Evolutionary conservation across 2,797 vertebrate species (phyloP), one percentile per base, ranked within the genome.

Genomic region (Poeciliopsis gracilis): DNA sequence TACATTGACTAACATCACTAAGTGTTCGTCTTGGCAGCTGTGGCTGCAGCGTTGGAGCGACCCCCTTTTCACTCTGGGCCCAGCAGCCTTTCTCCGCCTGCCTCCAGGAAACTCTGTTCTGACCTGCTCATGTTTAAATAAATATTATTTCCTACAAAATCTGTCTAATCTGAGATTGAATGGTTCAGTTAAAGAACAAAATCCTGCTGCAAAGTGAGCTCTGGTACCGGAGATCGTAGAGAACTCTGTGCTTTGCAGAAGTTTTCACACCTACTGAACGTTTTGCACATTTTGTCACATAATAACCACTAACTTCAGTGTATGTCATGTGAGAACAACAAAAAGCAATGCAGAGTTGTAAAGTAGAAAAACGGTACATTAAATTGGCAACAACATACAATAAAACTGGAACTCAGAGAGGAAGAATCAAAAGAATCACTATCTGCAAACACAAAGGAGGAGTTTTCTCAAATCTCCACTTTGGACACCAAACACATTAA

Each of bases 51-150:
- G 30, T 5, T 20, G 33, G 33, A 63, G 7, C 8, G 18, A 20
- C 2, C 16, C 3, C 30, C 33, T 38, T 36, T 67, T 67, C 20
- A 25, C 41, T 67, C 38, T 66, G 33, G 61, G 18, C 33, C 30
- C 59, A 36, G 59, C 33, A 63, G 61, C 13, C 30, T 63, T 36
- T 36, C 82, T 77, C 77, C 81, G 82, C 87, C 85, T 28, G 74
- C 84, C 82, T 87, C 55, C 47, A 83, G 82, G 83, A 89, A 77
- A 85, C 83, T 87, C 83, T 78, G 89, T 94, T 41, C 61, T 36
- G 30, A 41, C 66, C 66, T 11, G 33, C 33, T 36, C 16, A 10
- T 4, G 30, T 41, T 67, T 1, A 67, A 25, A 23, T 41, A 5
- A 25, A 43, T 38, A 23, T 41, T 23, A 38, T 25, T 69, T 25